These are phyloP conservation scores for Hemichromis elongatus DNA, from an alignment of 2,113 vertebrate species.

Conservation along the genomic window DNA sequence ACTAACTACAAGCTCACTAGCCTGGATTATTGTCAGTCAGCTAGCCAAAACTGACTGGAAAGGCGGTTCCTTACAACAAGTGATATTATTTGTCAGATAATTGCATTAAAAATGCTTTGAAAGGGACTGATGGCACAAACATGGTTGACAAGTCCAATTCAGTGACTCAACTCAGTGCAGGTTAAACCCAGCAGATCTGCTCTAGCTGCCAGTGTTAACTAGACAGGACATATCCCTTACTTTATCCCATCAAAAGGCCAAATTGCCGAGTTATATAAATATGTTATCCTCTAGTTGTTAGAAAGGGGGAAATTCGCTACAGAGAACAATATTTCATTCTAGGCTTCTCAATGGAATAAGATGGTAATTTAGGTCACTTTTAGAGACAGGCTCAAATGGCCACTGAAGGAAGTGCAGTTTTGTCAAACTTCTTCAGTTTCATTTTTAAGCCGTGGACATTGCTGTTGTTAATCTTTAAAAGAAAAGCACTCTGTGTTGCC, in stretches of 20 bases:
- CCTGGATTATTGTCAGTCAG: not conserved
- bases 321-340: not conserved
- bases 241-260: not conserved
- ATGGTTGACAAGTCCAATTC: fast-evolving
- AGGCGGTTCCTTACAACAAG: fast-evolving
- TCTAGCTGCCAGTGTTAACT: not conserved
- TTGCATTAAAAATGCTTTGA: not conserved
- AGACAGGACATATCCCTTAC: not conserved
- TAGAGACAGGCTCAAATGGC: not conserved
- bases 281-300: fast-evolving
- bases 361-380: not conserved
- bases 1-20: not conserved
- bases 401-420: not conserved
- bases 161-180: not conserved
- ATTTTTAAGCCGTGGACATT: too few relatives aligned
- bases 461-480: not conserved
- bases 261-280: fast-evolving
- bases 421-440: not conserved
- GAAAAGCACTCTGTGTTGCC: not conserved
- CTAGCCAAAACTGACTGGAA: not conserved
- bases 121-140: not conserved
- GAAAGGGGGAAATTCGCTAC: fast-evolving
- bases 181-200: not conserved
- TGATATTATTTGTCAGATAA: not conserved
- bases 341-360: not conserved